phyloP scores from a whole-genome alignment of 2,797 vertebrate genomes.

The Lacerta bilineata region DNA sequence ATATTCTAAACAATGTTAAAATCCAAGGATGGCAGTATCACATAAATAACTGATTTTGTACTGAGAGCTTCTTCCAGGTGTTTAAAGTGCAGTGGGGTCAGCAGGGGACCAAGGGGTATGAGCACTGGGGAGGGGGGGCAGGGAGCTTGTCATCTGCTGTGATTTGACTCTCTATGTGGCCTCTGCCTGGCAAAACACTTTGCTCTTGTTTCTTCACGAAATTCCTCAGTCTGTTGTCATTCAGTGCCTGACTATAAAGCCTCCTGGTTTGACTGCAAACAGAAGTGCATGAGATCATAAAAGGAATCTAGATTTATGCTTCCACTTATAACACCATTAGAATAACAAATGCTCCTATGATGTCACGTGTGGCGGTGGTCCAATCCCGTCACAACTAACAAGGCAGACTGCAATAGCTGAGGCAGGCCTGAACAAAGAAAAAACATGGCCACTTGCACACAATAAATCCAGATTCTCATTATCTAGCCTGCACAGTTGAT shows the following conservation, averaged over 20 bases:
- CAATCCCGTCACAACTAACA: background rate
- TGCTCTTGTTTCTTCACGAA: background rate
- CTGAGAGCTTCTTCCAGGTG: background rate
- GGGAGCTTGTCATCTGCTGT: background rate
- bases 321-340: constrained; percentile 19
- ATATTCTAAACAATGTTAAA: too few species aligned
- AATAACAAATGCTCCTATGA: constrained; percentile 7
- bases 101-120: too few species aligned
- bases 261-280: background rate
- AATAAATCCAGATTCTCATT: too few species aligned
- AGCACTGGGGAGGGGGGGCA: too few species aligned
- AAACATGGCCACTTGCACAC: too few species aligned
- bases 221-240: background rate
- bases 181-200: background rate
- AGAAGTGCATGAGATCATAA: constrained; percentile 10
- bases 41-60: background rate
- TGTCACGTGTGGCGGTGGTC: background rate
- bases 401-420: background rate
- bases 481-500: too few species aligned
- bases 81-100: background rate
- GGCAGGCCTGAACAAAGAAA: background rate
- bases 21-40: too few species aligned
- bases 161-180: constrained; percentile 5
- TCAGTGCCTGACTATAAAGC: background rate
- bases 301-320: background rate